A percentile compares a stretch with the other conserved stretches of the same genome.
Evolutionary conservation across 2,888 invertebrate genomes (phyloP).

Genomic region (Drosophila borealis): DNA sequence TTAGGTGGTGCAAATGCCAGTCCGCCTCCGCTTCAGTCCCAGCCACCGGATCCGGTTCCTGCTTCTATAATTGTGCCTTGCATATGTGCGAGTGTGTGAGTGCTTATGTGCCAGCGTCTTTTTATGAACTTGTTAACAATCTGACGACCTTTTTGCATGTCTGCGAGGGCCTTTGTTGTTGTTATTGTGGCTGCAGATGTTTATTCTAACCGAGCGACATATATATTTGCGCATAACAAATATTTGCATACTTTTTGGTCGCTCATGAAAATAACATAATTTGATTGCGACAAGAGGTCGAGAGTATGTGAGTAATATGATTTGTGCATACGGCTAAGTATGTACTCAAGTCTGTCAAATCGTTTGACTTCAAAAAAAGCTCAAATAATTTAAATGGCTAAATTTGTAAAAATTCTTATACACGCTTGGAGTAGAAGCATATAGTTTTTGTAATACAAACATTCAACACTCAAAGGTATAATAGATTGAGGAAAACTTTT

Average conservation of each 20-base stretch:
- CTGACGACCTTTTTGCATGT: conserved; percentile 69
- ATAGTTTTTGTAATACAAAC: too few species aligned
- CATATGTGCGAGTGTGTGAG: conserved; percentile 13
- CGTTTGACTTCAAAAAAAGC: not conserved
- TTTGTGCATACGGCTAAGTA: conserved; percentile 24
- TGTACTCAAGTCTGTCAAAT: not conserved
- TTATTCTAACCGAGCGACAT: conserved; percentile 51
- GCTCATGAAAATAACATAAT: conserved; percentile 75
- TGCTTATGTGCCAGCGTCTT: conserved; percentile 53
- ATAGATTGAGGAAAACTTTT: too few species aligned
- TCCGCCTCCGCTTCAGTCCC: not conserved
- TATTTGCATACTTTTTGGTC: conserved; percentile 74
- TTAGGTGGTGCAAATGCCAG: conserved; percentile 47
- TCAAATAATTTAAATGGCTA: not conserved
- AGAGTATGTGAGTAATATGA: conserved; percentile 53
- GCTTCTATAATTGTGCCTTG: conserved; percentile 48
- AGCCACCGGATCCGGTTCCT: conserved; percentile 4
- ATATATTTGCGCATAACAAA: conserved; percentile 71
- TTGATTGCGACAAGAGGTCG: conserved; percentile 55
- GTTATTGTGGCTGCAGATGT: conserved; percentile 30
- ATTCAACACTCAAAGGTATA: too few species aligned
- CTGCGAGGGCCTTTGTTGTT: conserved; percentile 13
- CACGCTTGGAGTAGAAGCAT: too few species aligned
- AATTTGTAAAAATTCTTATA: not conserved
- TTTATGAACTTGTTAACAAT: conserved; percentile 80